phyloP scores from a whole-genome alignment of 2,797 vertebrate genomes.

The Sebastolobus altivelis region DNA sequence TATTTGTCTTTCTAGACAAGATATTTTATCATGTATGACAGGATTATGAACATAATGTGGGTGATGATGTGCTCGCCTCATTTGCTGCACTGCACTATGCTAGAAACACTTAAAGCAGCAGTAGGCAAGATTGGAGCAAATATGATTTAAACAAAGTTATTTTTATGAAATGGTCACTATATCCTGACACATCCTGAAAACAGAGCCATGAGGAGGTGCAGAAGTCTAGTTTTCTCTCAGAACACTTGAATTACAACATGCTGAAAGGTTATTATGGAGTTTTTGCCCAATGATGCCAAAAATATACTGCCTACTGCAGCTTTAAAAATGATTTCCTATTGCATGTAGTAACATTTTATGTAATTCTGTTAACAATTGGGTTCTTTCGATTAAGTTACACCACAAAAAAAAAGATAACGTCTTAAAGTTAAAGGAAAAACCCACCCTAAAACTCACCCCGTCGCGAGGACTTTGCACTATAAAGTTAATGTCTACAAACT shows the following conservation, averaged over 20 bases:
- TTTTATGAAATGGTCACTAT: too few species aligned
- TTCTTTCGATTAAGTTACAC: background rate
- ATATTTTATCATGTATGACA: background rate
- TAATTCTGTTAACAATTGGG: background rate
- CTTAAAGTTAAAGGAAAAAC: conserved; percentile 7
- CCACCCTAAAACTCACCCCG: background rate
- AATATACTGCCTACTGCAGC: too few species aligned
- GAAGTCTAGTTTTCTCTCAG: rapidly evolving
- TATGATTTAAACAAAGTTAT: too few species aligned
- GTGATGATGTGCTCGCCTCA: background rate
- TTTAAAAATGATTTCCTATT: background rate
- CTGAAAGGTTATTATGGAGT: too few species aligned
- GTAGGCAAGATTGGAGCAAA: too few species aligned
- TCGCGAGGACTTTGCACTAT: conserved; percentile 20
- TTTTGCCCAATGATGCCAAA: too few species aligned
- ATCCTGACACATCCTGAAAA: too few species aligned
- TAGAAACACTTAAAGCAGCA: background rate
- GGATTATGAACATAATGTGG: background rate
- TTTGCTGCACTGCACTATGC: background rate
- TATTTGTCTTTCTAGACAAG: conserved; percentile 1
- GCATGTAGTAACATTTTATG: background rate
- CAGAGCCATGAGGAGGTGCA: too few species aligned
- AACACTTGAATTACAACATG: too few species aligned
- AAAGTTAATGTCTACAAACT: conserved; percentile 50
- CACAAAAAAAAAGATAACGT: background rate